A percentile compares a stretch with the other conserved stretches of the same genome.
Conservation (phyloP, 2,797 vertebrate genomes). For the Eptatretus atami region DNA sequence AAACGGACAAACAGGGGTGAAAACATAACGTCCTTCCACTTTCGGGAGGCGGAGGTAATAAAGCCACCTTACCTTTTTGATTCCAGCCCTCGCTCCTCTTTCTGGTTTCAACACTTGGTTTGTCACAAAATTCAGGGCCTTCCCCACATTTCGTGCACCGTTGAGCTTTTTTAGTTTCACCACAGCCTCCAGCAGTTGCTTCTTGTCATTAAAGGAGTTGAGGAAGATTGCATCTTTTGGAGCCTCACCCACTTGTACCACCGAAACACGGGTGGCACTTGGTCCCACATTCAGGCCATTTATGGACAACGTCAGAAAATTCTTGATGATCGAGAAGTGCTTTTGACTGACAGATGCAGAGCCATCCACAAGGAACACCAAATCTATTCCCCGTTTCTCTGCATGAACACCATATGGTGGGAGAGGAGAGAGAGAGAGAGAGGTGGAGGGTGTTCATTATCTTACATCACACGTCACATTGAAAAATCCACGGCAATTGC, state of each 20-base stretch:
- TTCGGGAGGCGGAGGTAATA: no score
- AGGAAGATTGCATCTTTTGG: conserved; percentile 5
- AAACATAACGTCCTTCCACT: no score
- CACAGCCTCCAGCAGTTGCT: background rate
- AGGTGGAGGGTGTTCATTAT: no score
- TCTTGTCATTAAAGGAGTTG: background rate
- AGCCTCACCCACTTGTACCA: background rate
- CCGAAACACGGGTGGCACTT: background rate
- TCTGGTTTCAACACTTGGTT: background rate
- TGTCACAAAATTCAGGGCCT: background rate
- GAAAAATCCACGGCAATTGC: no score
- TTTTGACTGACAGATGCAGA: background rate
- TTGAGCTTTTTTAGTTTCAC: background rate
- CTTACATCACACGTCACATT: no score
- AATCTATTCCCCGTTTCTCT: background rate
- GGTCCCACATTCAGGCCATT: background rate
- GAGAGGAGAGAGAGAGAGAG: no score
- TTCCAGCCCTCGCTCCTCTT: background rate
- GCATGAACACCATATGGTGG: background rate
- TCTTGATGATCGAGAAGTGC: background rate
- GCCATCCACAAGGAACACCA: conserved; percentile 4
- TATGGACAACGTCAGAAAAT: background rate
- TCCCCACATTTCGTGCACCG: background rate
- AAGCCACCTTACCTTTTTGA: no score
- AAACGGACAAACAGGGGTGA: no score